Conservation (phyloP, 1,140 invertebrate species). For the Drosophila elegans region DNA sequence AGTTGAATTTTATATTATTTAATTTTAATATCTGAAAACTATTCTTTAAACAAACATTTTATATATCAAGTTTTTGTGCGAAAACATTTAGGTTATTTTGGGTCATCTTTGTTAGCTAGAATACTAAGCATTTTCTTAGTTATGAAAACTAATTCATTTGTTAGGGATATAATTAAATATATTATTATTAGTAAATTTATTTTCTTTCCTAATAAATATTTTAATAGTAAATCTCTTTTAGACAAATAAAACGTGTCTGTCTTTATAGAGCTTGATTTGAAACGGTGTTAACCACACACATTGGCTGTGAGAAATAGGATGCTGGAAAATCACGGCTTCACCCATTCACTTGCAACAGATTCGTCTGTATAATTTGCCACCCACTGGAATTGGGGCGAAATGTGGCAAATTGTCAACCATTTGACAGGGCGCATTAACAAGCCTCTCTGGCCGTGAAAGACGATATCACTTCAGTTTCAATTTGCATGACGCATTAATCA, state of each 20-base stretch:
- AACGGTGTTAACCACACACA: neutral
- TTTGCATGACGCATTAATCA: constrained; percentile 75
- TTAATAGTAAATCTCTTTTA: no score
- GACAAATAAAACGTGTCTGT: no score
- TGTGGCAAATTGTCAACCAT: constrained; percentile 53
- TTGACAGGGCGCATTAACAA: constrained; percentile 41
- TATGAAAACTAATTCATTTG: neutral
- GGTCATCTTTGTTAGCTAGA: no score
- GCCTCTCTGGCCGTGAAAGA: constrained; percentile 17
- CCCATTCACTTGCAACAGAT: constrained; percentile 9
- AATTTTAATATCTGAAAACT: no score
- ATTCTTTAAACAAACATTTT: no score
- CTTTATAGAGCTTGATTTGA: neutral
- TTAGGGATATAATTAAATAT: neutral
- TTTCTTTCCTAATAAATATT: neutral
- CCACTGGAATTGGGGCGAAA: constrained; percentile 3
- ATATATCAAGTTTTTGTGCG: no score
- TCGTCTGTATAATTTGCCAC: constrained; percentile 25
- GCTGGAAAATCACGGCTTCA: neutral
- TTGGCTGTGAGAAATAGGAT: neutral
- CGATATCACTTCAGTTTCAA: constrained; percentile 65
- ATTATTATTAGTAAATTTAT: neutral
- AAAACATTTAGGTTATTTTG: no score
- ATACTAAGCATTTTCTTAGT: no score
- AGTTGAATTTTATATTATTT: no score